A percentile compares a stretch with the other conserved stretches of the same genome.
These are phyloP conservation scores for Apteryx mantelli DNA, from an alignment of 2,113 vertebrate genomes.

Conservation along the genomic window DNA sequence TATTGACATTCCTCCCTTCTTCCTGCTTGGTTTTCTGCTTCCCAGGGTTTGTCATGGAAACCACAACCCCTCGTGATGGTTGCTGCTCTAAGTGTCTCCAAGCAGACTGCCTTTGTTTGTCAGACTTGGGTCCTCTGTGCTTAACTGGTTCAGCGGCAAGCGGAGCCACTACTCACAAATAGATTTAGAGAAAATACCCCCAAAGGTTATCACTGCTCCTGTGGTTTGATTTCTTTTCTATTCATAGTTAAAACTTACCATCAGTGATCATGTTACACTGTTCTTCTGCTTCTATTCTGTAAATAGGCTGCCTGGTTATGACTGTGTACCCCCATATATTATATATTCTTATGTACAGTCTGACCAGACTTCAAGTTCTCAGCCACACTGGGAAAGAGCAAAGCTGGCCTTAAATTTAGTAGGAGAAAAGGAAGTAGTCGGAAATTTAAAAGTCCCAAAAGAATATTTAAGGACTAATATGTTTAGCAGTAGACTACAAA, in stretches of 20 bases:
- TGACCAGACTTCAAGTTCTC: background rate
- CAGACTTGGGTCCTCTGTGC: background rate
- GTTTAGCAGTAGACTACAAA: background rate
- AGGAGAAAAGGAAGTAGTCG: background rate
- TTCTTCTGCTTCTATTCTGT: background rate
- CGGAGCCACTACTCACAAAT: background rate
- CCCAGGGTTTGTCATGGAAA: background rate
- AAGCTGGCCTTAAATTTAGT: background rate
- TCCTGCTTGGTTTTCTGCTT: background rate
- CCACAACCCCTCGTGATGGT: background rate
- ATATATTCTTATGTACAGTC: background rate
- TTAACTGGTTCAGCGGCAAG: background rate
- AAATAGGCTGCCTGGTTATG: background rate
- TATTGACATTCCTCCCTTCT: background rate
- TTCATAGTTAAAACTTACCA: background rate
- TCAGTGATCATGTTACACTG: background rate
- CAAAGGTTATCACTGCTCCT: background rate
- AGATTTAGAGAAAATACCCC: background rate
- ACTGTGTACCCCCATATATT: background rate
- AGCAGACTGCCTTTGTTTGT: background rate
- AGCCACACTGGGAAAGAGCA: background rate
- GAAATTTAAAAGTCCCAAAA: background rate
- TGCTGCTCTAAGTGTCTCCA: background rate
- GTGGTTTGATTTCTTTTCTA: background rate
- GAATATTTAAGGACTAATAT: background rate